Evolutionary conservation across 2,113 vertebrate genomes (phyloP), one percentile per base, ranked within the genome.

Genomic region (Uropsilus gracilis): DNA sequence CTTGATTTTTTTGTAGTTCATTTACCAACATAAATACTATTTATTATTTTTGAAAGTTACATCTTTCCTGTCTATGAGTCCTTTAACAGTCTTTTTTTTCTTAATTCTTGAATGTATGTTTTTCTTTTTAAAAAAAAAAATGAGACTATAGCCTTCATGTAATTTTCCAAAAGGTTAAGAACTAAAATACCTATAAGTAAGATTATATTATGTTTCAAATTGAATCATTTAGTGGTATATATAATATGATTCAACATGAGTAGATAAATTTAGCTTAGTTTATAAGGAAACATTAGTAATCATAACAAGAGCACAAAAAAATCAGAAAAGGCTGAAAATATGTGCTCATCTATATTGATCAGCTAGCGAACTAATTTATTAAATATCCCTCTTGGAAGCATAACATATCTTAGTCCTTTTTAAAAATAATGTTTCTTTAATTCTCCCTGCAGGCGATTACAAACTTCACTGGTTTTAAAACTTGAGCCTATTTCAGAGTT

Each of bases 381-480:
- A 85, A 91, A 26, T 64, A 12, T 46, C 93, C 64, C 61, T 89
- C 10, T 44, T 75, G 44, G 44, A 87, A 90, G 63, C 2, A 22
- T 72, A 88, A 44, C 12, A 18, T 88, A 14, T 89, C 64, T 94
- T 91, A 63, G 82, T 86, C 82, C 63, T 96, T 97, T 86, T 86
- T 96, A n/a, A 91, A 50, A 92, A 90, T 72, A 96, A 57, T 83
- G 89, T 77, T 68, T 69, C 89, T 96, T 76, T 82, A 61, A 80
- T 90, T 95, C 66, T 96, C 16, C 72, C 66, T 97, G 97, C 94
- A 89, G 97, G 96, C 89, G 83, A 34, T 86, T 96, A 95, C 66
- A 95, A 1, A 16, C 48, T 83, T 3, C 14, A 68, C 59, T 91
- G 76, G 46, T 90, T 97, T 72, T 13, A 3, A 13, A 95, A 63